phyloP scores from a whole-genome alignment of 2,113 vertebrate species.

The Mohoua ochrocephala region DNA sequence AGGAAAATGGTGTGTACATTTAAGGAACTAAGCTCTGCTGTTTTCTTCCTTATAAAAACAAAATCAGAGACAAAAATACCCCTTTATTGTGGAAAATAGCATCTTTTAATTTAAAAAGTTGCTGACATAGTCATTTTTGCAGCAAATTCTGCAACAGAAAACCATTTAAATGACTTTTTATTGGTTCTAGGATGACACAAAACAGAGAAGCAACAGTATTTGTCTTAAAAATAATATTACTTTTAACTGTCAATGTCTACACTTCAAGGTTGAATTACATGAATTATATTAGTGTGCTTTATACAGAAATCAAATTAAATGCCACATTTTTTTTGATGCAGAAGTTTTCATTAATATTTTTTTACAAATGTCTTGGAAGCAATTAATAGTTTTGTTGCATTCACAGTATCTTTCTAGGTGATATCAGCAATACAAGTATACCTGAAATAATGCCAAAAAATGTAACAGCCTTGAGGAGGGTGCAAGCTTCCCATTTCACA shows the following conservation, averaged over 20 bases:
- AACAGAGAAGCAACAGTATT: neutral
- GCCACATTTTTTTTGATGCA: neutral
- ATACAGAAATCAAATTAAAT: neutral
- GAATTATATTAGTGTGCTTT: neutral
- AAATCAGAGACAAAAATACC: neutral
- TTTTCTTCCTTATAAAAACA: neutral
- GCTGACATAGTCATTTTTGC: neutral
- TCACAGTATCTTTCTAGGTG: neutral
- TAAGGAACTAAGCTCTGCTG: neutral
- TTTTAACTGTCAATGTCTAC: neutral
- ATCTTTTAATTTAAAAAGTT: neutral
- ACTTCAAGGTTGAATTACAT: neutral
- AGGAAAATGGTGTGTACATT: neutral
- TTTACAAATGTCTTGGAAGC: neutral
- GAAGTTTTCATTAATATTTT: neutral
- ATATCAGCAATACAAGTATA: neutral
- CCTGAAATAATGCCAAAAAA: neutral
- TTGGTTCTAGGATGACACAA: neutral
- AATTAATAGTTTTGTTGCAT: neutral
- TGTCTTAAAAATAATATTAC: neutral
- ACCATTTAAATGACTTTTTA: neutral
- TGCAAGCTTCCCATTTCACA: neutral
- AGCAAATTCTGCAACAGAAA: neutral
- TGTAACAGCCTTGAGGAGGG: neutral
- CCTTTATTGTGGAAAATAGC: neutral